Conservation (phyloP, 2,888 invertebrate genomes). For the Petrolisthes manimaculis region DNA sequence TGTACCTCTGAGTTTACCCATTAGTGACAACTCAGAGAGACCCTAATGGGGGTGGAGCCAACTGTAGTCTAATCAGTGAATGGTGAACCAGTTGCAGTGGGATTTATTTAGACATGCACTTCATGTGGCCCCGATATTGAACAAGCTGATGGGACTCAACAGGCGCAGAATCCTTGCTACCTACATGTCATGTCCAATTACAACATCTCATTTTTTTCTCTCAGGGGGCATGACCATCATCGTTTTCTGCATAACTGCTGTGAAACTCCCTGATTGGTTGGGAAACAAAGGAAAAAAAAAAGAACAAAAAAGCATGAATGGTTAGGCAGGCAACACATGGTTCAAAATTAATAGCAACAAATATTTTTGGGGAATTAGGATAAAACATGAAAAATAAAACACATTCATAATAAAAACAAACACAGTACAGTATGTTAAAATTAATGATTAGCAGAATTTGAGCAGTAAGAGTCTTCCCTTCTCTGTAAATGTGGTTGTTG, state of each 20-base stretch:
- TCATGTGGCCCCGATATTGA: too few species aligned
- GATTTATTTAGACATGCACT: too few species aligned
- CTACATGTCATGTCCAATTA: constrained; percentile 40
- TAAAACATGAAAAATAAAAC: background rate
- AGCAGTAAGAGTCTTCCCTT: background rate
- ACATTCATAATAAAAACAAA: background rate
- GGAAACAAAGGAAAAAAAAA: background rate
- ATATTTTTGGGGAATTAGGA: background rate
- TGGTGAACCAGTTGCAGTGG: too few species aligned
- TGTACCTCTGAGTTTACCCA: too few species aligned
- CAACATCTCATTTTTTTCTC: constrained; percentile 35
- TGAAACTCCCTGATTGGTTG: constrained; percentile 72
- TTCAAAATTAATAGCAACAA: background rate
- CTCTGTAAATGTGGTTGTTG: too few species aligned
- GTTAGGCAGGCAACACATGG: constrained; percentile 4
- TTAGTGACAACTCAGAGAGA: too few species aligned
- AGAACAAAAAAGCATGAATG: constrained; percentile 18
- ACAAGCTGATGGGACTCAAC: too few species aligned
- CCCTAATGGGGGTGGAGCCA: too few species aligned
- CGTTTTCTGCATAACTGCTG: constrained; percentile 79
- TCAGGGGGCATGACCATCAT: constrained; percentile 77
- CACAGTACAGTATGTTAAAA: background rate
- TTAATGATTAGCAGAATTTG: background rate
- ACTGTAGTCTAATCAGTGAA: too few species aligned
- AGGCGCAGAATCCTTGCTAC: constrained; percentile 3